Base-by-base conservation (phyloP, 2,797 vertebrate species). In the Sarcoramphus papa region DNA sequence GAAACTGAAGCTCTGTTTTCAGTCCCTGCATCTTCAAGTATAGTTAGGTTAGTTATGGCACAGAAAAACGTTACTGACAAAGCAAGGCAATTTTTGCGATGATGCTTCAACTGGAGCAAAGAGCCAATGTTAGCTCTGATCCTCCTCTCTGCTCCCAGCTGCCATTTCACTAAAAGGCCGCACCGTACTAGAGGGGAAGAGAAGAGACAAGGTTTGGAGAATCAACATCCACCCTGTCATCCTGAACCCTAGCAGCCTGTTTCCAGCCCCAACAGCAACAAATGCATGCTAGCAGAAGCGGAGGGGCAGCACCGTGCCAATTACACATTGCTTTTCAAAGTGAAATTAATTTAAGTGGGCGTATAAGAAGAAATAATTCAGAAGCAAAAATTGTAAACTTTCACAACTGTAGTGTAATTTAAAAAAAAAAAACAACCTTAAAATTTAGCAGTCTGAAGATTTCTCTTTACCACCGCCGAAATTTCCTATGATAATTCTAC, bases 401-500 rank as follows among this genome's bases (percentile, higher is more conserved):
- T 95, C 67, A 81, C 72, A 95, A 95, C 74, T 97, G 97, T 98
- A 98, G 97, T 98, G 98, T 97, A 74, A 73, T 72, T 96, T 33
- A 64, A 74, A 78, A 59, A 24, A 7, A 28, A 24, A 19, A 16
- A 67, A 60, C 30, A 6, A 45, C 31, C 67, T 69, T 69, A 56
- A 79, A 74, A 76, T 76, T 17, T 78, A 93, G 69, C 84, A 74
- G 48, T 81, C 67, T 84, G 76, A 88, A 90, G 59, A 80, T 54
- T 56, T 83, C 53, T 75, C 63, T 94, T 91, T 83, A 90, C 14
- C 70, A 78, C 40, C 50, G 56, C 60, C 93, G 92, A 95, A 91
- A 73, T 51, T 60, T 95, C 76, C 87, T 96, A 43, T 69, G 65
- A 56, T 62, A 83, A 93, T 88, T 94, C 87, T 79, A 82, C 59